Evolutionary conservation across 2,888 invertebrate species (phyloP), one percentile per base, ranked within the genome.

Genomic region (Athalia circularis): DNA sequence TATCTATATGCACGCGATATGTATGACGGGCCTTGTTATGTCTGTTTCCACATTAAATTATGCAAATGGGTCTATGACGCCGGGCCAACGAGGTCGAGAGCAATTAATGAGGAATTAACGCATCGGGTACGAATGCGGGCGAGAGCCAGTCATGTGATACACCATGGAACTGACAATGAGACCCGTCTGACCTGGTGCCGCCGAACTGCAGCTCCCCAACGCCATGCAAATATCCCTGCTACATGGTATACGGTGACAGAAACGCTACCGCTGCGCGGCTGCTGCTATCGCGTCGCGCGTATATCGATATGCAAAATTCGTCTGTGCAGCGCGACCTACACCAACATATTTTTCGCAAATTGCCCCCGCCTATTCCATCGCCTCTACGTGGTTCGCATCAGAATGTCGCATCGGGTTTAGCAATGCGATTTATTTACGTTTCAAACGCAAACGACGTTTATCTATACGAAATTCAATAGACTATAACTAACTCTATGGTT

Each of bases 71-170:
- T 54, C 29, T 43, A 64, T 43, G 29, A 52, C n/a, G 43, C 43
- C 5, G 11, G 29, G 11, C 11, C 7, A 68, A 47, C 52, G 11
- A 43, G 68, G n/a, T 43, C 5, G 68, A 43, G 68, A 68, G 11
- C 68, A 54, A 68, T 68, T 68, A 54, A 68, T 52, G 68, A 4
- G 54, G 43, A 15, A 54, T 54, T 68, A 68, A 68, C 68, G 68
- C 52, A 50, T 7, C 7, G 52, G 11, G 43, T 29, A 29, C 68
- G 52, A 52, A 54, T 68, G 68, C 68, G 54, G 45, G 5, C 11
- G 29, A 2, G 54, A 29, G 15, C 43, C 43, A 11, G 50, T 68
- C 68, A 43, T 68, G 68, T 54, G 68, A 68, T 65, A 45, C 13
- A 15, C 65, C 47, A 65, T 9, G 15, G 48, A 65, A n/a, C n/a